Percentiles rank a stretch among this genome's conserved stretches.
These are phyloP conservation scores for Phalacrocorax carbo DNA, from an alignment of 2,113 vertebrate genomes.

Conservation along the genomic window DNA sequence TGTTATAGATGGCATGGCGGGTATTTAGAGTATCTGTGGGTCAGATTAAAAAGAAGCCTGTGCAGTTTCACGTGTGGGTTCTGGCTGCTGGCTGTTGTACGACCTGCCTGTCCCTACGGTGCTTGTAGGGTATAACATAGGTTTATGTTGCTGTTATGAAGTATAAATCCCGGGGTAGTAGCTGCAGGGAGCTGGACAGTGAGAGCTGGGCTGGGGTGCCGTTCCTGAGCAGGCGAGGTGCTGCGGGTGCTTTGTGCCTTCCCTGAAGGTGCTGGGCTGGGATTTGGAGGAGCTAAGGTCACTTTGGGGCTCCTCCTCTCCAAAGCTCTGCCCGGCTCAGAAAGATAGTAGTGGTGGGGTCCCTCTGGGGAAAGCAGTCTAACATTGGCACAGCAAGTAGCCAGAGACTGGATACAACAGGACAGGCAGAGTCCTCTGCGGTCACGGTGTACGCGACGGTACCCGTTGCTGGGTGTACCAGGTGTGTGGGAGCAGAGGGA, in stretches of 20 bases:
- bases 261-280: background rate
- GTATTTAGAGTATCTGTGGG: background rate
- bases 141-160: rapidly evolving
- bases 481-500: background rate
- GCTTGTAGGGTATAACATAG: background rate
- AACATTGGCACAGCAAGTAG: rapidly evolving
- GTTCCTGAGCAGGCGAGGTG: background rate
- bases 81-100: background rate
- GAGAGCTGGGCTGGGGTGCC: background rate
- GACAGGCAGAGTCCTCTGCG: background rate
- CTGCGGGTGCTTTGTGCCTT: background rate
- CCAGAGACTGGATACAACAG: background rate
- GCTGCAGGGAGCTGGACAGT: rapidly evolving
- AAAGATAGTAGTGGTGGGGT: background rate
- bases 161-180: background rate
- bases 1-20: too few relatives aligned
- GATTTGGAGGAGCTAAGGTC: background rate
- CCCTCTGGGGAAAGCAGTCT: background rate
- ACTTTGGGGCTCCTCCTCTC: background rate
- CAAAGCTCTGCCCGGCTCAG: background rate
- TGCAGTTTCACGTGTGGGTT: rapidly evolving
- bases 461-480: rapidly evolving
- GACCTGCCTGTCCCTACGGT: background rate
- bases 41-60: background rate
- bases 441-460: rapidly evolving